phyloP scores from a whole-genome alignment of 2,113 vertebrate species.

The Salvelinus namaycush region DNA sequence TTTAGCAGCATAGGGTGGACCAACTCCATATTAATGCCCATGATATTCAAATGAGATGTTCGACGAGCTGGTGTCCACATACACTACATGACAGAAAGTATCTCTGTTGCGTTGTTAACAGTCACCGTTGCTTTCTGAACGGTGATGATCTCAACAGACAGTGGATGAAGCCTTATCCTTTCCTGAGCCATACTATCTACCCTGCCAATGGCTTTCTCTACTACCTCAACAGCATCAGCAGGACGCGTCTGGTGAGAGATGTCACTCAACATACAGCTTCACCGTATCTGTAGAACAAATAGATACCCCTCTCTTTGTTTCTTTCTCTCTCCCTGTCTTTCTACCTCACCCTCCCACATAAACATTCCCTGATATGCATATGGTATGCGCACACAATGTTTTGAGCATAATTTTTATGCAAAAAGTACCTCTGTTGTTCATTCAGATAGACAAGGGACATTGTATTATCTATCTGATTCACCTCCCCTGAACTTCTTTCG shows the following conservation, averaged over 20 bases:
- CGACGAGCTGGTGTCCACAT: too few relatives aligned
- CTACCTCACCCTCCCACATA: background rate
- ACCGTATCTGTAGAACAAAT: background rate
- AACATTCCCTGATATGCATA: background rate
- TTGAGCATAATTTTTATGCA: background rate
- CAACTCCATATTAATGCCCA: too few relatives aligned
- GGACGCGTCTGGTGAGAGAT: slow-evolving; percentile 80
- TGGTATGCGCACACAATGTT: background rate
- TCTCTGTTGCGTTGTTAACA: slow-evolving; percentile 50
- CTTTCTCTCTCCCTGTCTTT: background rate
- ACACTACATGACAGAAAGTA: too few relatives aligned
- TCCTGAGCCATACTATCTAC: slow-evolving; percentile 88
- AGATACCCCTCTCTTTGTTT: background rate
- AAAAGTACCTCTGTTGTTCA: background rate
- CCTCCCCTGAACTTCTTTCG: background rate
- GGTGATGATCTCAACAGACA: slow-evolving; percentile 90
- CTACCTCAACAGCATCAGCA: slow-evolving; percentile 79
- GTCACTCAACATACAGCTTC: background rate
- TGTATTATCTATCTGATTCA: background rate
- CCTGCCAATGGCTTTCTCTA: slow-evolving; percentile 88
- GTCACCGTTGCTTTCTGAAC: slow-evolving; percentile 87
- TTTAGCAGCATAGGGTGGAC: too few relatives aligned
- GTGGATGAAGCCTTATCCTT: slow-evolving; percentile 78
- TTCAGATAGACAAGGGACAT: too few relatives aligned
- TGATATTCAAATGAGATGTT: too few relatives aligned